A percentile compares a stretch with the other conserved stretches of the same genome.
phyloP scores from a whole-genome alignment of 2,797 vertebrate genomes.

The Scyliorhinus canicula region DNA sequence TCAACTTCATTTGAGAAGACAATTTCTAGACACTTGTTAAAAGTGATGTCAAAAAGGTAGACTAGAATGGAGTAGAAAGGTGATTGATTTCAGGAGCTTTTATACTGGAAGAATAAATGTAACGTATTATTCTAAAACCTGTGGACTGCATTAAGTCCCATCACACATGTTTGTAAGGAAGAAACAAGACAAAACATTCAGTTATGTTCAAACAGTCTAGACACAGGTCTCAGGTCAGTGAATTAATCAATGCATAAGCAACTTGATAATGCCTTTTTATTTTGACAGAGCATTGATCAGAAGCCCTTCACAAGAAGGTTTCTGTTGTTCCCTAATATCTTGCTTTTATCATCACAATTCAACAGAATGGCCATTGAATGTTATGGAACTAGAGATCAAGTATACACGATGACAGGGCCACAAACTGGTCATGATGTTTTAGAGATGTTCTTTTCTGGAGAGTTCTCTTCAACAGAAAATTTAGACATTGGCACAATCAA shows the following conservation, averaged over 20 bases:
- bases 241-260: background rate
- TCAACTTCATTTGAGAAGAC: background rate
- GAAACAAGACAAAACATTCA: background rate
- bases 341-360: background rate
- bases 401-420: background rate
- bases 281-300: background rate
- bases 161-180: background rate
- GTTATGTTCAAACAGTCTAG: background rate
- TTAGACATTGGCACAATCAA: background rate
- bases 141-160: background rate
- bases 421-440: background rate
- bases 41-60: background rate
- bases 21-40: background rate
- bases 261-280: background rate
- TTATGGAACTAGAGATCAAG: background rate
- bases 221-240: background rate
- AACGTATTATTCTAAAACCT: background rate
- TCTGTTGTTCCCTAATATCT: background rate
- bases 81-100: background rate
- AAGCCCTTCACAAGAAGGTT: background rate
- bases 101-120: background rate
- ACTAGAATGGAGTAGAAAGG: background rate
- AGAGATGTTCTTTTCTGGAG: background rate
- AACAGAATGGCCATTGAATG: background rate
- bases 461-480: background rate